These are phyloP conservation scores for Coecobrya sp. DNA, from an alignment of 2,888 invertebrate species.

Conservation along the genomic window DNA sequence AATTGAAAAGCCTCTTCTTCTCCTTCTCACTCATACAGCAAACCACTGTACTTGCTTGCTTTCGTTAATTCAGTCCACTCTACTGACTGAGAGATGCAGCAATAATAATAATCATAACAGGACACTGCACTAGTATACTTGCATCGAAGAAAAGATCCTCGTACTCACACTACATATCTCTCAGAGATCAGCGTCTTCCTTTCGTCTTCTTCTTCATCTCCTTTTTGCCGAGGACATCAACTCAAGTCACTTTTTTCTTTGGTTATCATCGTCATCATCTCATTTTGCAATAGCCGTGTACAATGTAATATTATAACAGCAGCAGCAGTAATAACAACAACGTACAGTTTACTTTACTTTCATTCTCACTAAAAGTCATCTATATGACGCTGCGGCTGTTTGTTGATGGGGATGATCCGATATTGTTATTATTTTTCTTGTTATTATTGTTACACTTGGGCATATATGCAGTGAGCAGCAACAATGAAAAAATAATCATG, in stretches of 20 bases:
- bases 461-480: constrained; percentile 18
- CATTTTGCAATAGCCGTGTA: constrained; percentile 42
- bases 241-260: constrained; percentile 72
- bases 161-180: not conserved
- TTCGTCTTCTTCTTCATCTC: constrained; percentile 71
- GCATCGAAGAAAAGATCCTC: constrained; percentile 1
- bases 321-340: not conserved
- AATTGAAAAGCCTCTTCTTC: constrained; percentile 77
- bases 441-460: no score
- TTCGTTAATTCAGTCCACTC: constrained; percentile 48
- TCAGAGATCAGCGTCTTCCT: constrained; percentile 64
- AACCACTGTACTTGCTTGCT: constrained; percentile 28
- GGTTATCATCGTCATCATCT: constrained; percentile 46
- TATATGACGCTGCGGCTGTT: not conserved
- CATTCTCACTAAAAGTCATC: constrained; percentile 38
- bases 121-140: not conserved
- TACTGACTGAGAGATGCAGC: not conserved
- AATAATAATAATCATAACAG: constrained; percentile 12
- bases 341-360: constrained; percentile 71
- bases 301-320: not conserved
- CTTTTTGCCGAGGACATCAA: constrained; percentile 80
- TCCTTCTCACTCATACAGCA: constrained; percentile 21
- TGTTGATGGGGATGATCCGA: constrained; percentile 26
- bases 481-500: constrained; percentile 22
- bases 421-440: constrained; percentile 2